Base-by-base conservation (phyloP, 2,113 vertebrate species). In the Gyps fulvus region DNA sequence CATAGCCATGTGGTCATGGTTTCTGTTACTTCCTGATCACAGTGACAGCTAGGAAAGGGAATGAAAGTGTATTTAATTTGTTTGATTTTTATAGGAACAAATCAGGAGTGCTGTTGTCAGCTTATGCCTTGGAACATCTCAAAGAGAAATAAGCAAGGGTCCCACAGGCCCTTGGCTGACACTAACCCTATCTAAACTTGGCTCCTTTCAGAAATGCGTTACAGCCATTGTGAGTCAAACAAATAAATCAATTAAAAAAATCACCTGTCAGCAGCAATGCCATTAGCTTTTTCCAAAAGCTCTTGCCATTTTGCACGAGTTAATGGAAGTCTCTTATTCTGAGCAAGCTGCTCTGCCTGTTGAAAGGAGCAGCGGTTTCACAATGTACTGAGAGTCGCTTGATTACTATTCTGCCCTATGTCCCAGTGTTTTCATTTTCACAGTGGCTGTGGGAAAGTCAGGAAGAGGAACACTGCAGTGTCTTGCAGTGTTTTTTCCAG, bases 61-160 rank as follows among this genome's bases (percentile, higher is more conserved):
- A 94, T 32, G 58, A 84, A 91, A 88, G 69, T 2, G 1, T 32
- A 83, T 82, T 92, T 87, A 38, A 63, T 57, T 78, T 84, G 72
- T 79, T 17, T 26, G 88, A 84, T 89, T 76, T 92, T 87, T 83
- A 66, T 45, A 84, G 74, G 69, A 96, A 95, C 90, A 81, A 93
- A 90, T 83, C 47, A 83, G 70, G n/a, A 80, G 38, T 31, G 20
- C 43, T 84, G 65, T 20, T 83, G 70, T 82, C 83, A 94, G 62
- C 42, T 90, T 38, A 58, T 25, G 65, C 47, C 61, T 93, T 90
- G 74, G 82, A 94, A 95, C 14, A 54, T 67, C 85, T 77, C 76
- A 58, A 87, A 90, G 42, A 86, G 89, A 94, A 89, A 96, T 49
- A 94, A 94, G 89, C 77, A 93, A 93, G 83, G 85, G 55, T 91